Evolutionary conservation across 1,140 invertebrate species (phyloP), one percentile per base, ranked within the genome.

Genomic region (Dreissena rostriformis): DNA sequence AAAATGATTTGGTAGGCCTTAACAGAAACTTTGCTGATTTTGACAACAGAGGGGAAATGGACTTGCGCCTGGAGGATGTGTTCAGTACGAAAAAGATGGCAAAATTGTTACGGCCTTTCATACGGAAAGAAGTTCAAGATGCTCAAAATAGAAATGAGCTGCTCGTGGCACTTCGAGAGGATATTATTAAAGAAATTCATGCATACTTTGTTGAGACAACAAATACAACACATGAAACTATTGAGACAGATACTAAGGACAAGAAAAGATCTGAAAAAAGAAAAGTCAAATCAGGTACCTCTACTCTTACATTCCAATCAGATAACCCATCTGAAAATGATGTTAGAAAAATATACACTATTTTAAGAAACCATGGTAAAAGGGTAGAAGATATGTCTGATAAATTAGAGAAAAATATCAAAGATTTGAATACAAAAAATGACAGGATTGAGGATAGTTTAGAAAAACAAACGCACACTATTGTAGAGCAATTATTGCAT

Each of bases 1-100:
- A 39, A 39, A 39, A 39, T 8, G 8, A 39, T 39, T 39, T 39
- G 39, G 39, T 39, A 39, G 39, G 39, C 39, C 39, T 39, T 5
- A 39, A 39, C 39, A 39, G 39, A 39, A 39, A 39, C 39, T 39
- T 39, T 39, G 39, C 39, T 39, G 39, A 39, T 5, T 5, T 5
- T 39, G 39, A 39, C 39, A 39, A 39, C 39, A 39, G 39, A 39
- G 61, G 63, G 10, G 57, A 22, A 7, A 66, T 77, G 6, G 74
- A 53, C 5, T 15, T 14, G 11, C 15, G 15, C 7, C 15, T 14
- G 24, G 22, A 28, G 6, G 75, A 77, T 53, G 14, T 26, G n/a
- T 67, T 65, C 12, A 77, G 63, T 22, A 66, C 24, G 52, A 77
- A 67, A 26, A 77, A 67, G 53, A 24, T 77, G 11, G 75, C 17